These are phyloP conservation scores for Drosophila tristis DNA, from an alignment of 1,140 invertebrate species.

Conservation along the genomic window DNA sequence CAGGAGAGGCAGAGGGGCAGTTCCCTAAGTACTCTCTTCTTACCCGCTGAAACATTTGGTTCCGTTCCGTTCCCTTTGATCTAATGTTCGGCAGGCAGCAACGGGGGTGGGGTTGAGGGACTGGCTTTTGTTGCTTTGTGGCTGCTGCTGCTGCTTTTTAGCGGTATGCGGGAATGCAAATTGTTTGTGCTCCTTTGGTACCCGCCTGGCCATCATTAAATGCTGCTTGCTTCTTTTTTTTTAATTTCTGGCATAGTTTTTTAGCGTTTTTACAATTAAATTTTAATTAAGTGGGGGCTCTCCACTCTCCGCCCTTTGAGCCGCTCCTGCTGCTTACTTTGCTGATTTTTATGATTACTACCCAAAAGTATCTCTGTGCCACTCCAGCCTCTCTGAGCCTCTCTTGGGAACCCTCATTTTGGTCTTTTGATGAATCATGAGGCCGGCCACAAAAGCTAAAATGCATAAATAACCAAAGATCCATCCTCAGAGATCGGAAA, in stretches of 20 bases:
- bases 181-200: constrained; percentile 21
- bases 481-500: constrained; percentile 34
- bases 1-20: not conserved
- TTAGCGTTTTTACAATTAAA: constrained; percentile 63
- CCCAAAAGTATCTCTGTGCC: not conserved
- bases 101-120: not conserved
- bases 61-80: constrained; percentile 58
- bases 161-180: constrained; percentile 51
- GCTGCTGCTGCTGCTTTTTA: constrained; percentile 34
- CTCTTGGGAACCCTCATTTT: constrained; percentile 16
- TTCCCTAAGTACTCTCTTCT: too few species aligned
- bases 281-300: constrained; percentile 74
- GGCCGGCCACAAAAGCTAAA: not conserved
- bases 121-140: constrained; percentile 59
- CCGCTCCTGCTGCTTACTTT: not conserved
- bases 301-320: not conserved
- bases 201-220: constrained; percentile 60
- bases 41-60: constrained; percentile 4
- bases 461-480: constrained; percentile 24
- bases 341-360: constrained; percentile 28
- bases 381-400: not conserved
- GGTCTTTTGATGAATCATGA: constrained; percentile 23
- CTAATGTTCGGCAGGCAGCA: constrained; percentile 22
- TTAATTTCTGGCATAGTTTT: constrained; percentile 29
- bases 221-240: constrained; percentile 43